A percentile compares a stretch with the other conserved stretches of the same genome.
These are phyloP conservation scores for Elegia similella DNA, from an alignment of 2,888 invertebrate genomes.

Conservation along the genomic window DNA sequence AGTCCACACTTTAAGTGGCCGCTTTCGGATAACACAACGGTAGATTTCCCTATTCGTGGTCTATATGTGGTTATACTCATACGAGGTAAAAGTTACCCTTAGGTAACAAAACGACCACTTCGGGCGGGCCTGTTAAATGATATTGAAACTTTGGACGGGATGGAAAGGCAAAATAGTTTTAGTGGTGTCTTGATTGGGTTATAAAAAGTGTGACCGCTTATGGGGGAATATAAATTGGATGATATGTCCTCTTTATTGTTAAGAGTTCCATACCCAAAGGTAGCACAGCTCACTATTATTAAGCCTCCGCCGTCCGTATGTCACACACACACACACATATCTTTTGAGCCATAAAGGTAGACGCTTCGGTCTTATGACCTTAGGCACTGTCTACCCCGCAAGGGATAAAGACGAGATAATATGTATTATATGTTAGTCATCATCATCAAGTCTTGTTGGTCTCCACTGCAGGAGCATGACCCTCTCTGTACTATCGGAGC, in stretches of 20 bases:
- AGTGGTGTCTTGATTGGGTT: constrained; percentile 21
- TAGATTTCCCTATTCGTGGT: constrained; percentile 14
- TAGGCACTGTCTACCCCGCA: no score
- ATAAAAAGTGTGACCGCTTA: constrained; percentile 19
- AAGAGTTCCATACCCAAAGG: no score
- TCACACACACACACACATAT: no score
- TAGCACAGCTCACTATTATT: no score
- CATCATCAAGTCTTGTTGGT: no score
- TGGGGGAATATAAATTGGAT: background rate
- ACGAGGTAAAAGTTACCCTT: constrained; percentile 12
- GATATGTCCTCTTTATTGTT: background rate
- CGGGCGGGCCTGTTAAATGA: background rate
- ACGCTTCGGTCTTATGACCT: no score
- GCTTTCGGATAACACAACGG: constrained; percentile 1
- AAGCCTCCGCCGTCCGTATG: no score
- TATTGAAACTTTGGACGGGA: constrained; percentile 8
- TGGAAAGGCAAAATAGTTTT: constrained; percentile 1
- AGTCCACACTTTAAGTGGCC: background rate
- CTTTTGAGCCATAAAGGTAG: no score
- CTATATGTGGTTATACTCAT: constrained; percentile 2
- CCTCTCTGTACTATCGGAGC: no score
- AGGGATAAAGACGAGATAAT: no score
- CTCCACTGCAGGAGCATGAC: no score
- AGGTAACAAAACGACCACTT: constrained; percentile 11
- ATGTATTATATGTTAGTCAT: no score